Base-by-base conservation (phyloP, 1,140 invertebrate genomes). In the Diorhabda carinulata region DNA sequence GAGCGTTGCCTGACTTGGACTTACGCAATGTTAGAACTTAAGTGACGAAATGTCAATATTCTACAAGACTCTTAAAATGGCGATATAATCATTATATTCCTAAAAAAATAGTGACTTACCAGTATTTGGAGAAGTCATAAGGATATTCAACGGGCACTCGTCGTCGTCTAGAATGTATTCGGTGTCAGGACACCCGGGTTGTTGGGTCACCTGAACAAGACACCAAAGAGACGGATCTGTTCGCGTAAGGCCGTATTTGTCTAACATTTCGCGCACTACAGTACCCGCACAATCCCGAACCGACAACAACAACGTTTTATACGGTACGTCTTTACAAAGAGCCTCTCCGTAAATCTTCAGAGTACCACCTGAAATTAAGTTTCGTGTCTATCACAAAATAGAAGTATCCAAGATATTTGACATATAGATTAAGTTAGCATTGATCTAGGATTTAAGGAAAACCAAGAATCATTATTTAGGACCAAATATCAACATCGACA, bases 321-420 rank as follows among this genome's bases (percentile, higher is more conserved):
- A 99, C 57, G 98, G 97, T 71, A 98, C 95, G 84, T 98, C 96
- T 76, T 94, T 92, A 79, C 95, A 96, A 5, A 99, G 85, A 8
- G 95, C 94, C 81, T 98, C 95, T 42, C 98, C 98, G 83, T 98
- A 99, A 75, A 99, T 98, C 84, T 99, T 98, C 42, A 99, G 82
- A 4, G 96, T 98, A 61, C 97, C 98, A 62, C 98, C 93, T 82
- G 84, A 74, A 68, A 72, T 73, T 58, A 72, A 65, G 45, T 25
- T 25, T 25, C 25, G 25, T 25, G 2, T 25, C 25, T 25, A 25
- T 25, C 25, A 25, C 25, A 25, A 25, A 25, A 1, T 25, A 25
- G 25, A 25, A 25, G 25, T 25, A 25, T 25, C 25, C 25, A 25
- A 25, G 1, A 1, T 1, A 25, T 25, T 25, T 25, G 25, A 25